Percentiles rank a stretch among this genome's conserved stretches.
Conservation (phyloP, 2,888 invertebrate genomes). For the Macaria notata region DNA sequence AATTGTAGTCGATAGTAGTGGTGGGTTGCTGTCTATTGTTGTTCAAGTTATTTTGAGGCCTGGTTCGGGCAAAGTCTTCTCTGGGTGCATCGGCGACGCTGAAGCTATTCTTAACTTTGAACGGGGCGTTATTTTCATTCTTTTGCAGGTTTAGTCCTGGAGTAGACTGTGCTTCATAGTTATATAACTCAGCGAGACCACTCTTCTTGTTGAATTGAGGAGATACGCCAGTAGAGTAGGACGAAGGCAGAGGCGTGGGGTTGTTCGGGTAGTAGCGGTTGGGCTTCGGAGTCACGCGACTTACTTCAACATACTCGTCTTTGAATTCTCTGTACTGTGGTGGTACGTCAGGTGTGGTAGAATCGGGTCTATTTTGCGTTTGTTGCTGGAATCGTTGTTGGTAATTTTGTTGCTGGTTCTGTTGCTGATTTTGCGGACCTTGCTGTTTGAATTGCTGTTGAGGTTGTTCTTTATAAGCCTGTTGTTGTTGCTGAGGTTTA, state of each 20-base stretch:
- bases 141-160: slow-evolving; percentile 56
- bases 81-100: slow-evolving; percentile 56
- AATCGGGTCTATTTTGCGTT: slow-evolving; percentile 47
- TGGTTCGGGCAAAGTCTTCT: slow-evolving; percentile 58
- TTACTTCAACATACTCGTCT: slow-evolving; percentile 76
- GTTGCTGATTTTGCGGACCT: slow-evolving; percentile 32
- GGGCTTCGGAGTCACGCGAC: slow-evolving; percentile 67
- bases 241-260: slow-evolving; percentile 54
- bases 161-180: slow-evolving; percentile 70
- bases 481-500: slow-evolving; percentile 15
- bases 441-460: slow-evolving; percentile 47
- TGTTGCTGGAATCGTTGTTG: slow-evolving; percentile 49
- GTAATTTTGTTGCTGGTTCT: slow-evolving; percentile 37
- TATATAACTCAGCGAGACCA: slow-evolving; percentile 69
- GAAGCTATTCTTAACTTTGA: slow-evolving; percentile 66
- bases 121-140: slow-evolving; percentile 54
- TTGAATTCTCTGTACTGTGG: slow-evolving; percentile 65
- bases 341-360: slow-evolving; percentile 57
- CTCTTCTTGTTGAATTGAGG: slow-evolving; percentile 68
- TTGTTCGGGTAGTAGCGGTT: slow-evolving; percentile 55
- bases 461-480: slow-evolving; percentile 29
- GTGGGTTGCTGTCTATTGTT: slow-evolving; percentile 35
- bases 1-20: slow-evolving; percentile 53
- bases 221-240: slow-evolving; percentile 47
- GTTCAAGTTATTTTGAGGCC: slow-evolving; percentile 34